Conservation (phyloP, 2,113 vertebrate genomes). For the Oncorhynchus kisutch region DNA sequence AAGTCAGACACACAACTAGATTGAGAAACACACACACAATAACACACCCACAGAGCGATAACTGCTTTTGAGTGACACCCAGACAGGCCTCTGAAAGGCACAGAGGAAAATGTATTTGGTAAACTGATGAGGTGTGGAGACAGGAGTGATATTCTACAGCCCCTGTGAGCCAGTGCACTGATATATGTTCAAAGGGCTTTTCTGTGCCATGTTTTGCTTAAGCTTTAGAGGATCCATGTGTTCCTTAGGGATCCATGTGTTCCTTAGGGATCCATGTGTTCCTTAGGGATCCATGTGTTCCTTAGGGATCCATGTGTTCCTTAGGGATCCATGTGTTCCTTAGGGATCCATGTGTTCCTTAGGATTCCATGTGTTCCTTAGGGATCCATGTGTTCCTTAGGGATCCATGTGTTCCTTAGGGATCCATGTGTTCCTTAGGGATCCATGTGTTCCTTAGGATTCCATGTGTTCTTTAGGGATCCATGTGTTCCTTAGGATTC, state of each 20-base stretch:
- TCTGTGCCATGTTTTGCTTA: slow-evolving; percentile 42
- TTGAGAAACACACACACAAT: background rate
- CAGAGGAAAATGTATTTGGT: slow-evolving; percentile 63
- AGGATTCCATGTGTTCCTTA: too few relatives aligned
- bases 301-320: too few relatives aligned
- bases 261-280: too few relatives aligned
- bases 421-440: too few relatives aligned
- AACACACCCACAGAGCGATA: slow-evolving; percentile 29
- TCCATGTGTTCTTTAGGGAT: too few relatives aligned
- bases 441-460: too few relatives aligned
- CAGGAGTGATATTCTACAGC: slow-evolving; percentile 51
- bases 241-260: too few relatives aligned
- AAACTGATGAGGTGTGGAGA: slow-evolving; percentile 66
- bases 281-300: too few relatives aligned
- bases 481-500: too few relatives aligned
- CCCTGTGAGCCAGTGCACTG: slow-evolving; percentile 18
- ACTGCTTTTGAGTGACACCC: slow-evolving; percentile 48
- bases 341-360: too few relatives aligned
- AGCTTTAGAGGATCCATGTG: slow-evolving; percentile 41
- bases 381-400: too few relatives aligned
- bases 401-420: background rate
- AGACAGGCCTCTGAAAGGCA: slow-evolving; percentile 23
- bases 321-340: too few relatives aligned
- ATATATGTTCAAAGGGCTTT: slow-evolving; percentile 56
- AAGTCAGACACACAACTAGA: slow-evolving; percentile 1